These are phyloP conservation scores for Agrochola litura DNA, from an alignment of 2,888 invertebrate genomes.

Conservation along the genomic window DNA sequence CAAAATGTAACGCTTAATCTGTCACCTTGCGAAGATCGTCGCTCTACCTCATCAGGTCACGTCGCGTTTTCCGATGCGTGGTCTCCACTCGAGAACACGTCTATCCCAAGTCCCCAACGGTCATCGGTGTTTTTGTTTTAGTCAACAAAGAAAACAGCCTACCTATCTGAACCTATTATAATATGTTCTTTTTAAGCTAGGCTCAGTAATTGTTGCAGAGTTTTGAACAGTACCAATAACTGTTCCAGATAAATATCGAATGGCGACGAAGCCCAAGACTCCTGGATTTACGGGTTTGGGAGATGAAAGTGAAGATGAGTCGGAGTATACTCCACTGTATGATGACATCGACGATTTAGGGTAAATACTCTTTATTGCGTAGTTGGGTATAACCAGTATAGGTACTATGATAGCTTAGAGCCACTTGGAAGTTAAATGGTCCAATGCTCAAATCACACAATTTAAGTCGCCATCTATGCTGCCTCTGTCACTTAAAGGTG, in stretches of 20 bases:
- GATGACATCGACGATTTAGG: constrained; percentile 85
- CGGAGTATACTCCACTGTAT: constrained; percentile 82
- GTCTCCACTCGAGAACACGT: background rate
- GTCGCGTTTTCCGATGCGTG: background rate
- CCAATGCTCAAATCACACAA: constrained; percentile 6
- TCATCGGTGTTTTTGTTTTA: background rate
- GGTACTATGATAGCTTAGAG: background rate
- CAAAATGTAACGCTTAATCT: background rate
- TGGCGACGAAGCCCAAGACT: constrained; percentile 76
- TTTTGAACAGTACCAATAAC: background rate
- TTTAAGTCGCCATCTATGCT: constrained; percentile 3
- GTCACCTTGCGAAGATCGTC: background rate
- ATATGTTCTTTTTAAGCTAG: background rate
- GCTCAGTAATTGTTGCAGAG: background rate
- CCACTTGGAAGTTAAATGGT: background rate
- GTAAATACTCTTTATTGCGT: constrained; percentile 70
- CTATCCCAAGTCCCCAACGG: background rate
- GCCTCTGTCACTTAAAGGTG: constrained; percentile 1
- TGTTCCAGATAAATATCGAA: constrained; percentile 72
- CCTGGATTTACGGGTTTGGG: constrained; percentile 76
- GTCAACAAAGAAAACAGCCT: background rate
- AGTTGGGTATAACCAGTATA: background rate
- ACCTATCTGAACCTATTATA: background rate
- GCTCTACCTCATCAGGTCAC: background rate
- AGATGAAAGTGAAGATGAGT: constrained; percentile 82